Evolutionary conservation across 2,113 vertebrate species (phyloP).

Genomic region (Leucosticte australis): DNA sequence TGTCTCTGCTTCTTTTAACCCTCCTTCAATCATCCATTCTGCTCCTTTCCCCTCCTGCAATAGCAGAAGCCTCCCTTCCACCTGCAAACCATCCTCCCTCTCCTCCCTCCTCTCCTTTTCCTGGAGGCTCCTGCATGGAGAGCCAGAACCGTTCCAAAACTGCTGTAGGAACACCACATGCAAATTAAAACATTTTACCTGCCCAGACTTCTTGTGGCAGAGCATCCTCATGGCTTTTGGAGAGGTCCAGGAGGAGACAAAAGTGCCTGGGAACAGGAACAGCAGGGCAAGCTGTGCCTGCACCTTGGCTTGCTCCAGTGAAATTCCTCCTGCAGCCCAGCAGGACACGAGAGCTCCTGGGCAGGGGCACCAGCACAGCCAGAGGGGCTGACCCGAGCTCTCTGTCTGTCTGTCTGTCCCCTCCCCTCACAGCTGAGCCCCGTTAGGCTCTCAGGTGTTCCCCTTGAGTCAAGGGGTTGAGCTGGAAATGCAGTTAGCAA

Average conservation of each 20-base stretch:
- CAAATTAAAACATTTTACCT: background rate
- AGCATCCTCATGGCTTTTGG: fast-evolving
- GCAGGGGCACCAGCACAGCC: background rate
- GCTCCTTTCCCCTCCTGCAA: background rate
- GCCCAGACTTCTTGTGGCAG: no score
- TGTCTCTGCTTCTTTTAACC: background rate
- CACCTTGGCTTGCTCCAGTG: no score
- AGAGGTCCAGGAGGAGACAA: background rate
- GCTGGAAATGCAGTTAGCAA: background rate
- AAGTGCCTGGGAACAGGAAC: fast-evolving
- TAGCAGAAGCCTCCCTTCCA: background rate
- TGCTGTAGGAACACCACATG: fast-evolving
- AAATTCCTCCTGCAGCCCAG: background rate
- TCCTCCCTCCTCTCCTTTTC: background rate
- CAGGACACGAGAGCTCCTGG: background rate
- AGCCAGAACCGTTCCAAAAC: background rate
- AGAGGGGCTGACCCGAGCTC: fast-evolving
- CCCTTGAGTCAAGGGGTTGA: background rate
- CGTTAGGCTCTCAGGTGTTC: background rate
- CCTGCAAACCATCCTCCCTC: background rate
- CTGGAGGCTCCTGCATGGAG: fast-evolving
- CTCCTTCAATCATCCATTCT: background rate
- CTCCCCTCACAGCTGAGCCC: background rate
- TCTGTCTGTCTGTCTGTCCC: background rate
- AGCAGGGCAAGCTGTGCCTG: fast-evolving